These are phyloP conservation scores for Schlechtendalia chinensis DNA, from an alignment of 1,140 invertebrate species.

Conservation along the genomic window DNA sequence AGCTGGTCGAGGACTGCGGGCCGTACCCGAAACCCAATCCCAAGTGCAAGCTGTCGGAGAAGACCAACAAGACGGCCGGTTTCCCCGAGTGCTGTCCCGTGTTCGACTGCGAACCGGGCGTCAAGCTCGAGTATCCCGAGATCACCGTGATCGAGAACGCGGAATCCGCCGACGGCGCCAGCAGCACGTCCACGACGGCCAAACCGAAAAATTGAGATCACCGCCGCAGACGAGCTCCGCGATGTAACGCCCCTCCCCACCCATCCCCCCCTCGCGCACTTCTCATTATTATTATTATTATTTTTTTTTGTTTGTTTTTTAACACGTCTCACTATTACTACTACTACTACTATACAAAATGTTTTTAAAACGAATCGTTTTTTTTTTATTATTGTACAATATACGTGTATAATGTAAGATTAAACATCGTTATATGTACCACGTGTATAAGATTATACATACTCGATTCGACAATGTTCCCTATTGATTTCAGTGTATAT, in stretches of 20 bases:
- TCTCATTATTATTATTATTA: constrained; percentile 30
- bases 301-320: constrained; percentile 26
- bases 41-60: constrained; percentile 80
- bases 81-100: constrained; percentile 82
- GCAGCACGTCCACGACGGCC: not conserved
- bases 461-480: constrained; percentile 1
- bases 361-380: constrained; percentile 1
- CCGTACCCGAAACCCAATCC: constrained; percentile 79
- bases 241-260: too few species aligned
- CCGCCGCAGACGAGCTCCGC: too few species aligned
- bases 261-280: not conserved
- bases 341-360: not conserved
- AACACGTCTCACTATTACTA: constrained; percentile 19
- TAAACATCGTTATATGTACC: not conserved
- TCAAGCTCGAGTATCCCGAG: constrained; percentile 80
- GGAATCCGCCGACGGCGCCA: constrained; percentile 57
- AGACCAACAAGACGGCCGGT: constrained; percentile 81
- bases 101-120: constrained; percentile 80
- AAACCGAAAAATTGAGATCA: constrained; percentile 46
- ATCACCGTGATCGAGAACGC: constrained; percentile 63
- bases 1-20: constrained; percentile 84
- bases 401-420: constrained; percentile 10
- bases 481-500: too few species aligned
- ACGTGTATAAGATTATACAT: too few species aligned
- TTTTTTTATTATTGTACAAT: constrained; percentile 4